Evolutionary conservation across 1,140 invertebrate species (phyloP).

Genomic region (Trypoxylus dichotomus): DNA sequence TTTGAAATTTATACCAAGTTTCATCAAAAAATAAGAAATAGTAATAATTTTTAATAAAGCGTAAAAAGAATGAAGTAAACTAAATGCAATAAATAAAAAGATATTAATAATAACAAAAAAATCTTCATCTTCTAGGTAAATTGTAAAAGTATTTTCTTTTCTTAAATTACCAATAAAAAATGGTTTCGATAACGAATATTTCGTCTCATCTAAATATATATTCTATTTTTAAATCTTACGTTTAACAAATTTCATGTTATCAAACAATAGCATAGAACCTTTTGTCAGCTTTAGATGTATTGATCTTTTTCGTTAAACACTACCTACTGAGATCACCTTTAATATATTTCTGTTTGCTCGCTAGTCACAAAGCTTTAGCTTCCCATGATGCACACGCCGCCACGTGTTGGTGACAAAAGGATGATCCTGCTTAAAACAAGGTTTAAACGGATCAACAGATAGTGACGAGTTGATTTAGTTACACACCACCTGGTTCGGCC

Average conservation of each 20-base stretch:
- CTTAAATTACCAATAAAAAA: background rate
- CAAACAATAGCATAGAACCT: background rate
- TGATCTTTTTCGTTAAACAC: conserved; percentile 7
- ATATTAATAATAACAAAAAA: no score
- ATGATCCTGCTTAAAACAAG: conserved; percentile 25
- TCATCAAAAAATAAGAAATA: no score
- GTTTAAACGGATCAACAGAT: conserved; percentile 23
- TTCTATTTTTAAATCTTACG: background rate
- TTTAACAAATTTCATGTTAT: background rate
- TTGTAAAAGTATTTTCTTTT: no score
- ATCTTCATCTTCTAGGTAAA: no score
- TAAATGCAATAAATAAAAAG: no score
- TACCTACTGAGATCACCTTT: conserved; percentile 16
- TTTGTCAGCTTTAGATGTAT: background rate
- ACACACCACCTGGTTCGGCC: conserved; percentile 16
- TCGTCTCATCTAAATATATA: no score
- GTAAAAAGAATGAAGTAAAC: no score
- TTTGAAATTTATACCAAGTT: no score
- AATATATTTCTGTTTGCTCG: conserved; percentile 11
- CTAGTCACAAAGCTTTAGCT: conserved; percentile 19
- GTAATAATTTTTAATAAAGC: no score
- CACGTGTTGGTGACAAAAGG: conserved; percentile 16
- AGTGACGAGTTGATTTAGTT: conserved; percentile 21
- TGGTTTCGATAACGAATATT: background rate
- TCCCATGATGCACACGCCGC: conserved; percentile 10